Evolutionary conservation across 2,888 invertebrate genomes (phyloP).

Genomic region (Homarus gammarus): DNA sequence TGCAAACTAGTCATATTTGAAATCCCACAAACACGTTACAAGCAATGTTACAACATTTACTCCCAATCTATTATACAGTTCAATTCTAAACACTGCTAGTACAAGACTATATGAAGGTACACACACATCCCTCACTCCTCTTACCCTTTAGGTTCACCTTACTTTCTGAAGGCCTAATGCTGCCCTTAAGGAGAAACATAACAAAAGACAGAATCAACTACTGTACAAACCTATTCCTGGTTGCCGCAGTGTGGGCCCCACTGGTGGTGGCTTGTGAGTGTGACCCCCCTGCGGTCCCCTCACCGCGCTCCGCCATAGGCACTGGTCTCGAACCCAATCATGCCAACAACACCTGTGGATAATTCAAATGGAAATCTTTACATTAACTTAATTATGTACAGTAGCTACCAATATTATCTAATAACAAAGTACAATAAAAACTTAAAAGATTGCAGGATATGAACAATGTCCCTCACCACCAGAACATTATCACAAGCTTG

Average conservation of each 20-base stretch:
- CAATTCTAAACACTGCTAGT: too few relatives aligned
- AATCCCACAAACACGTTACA: too few relatives aligned
- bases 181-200: background rate
- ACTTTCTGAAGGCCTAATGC: too few relatives aligned
- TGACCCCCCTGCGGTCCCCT: constrained; percentile 74
- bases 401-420: background rate
- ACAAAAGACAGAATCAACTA: too few relatives aligned
- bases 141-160: background rate
- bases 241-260: constrained; percentile 55
- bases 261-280: constrained; percentile 73
- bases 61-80: too few relatives aligned
- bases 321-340: constrained; percentile 73
- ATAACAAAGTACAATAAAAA: too few relatives aligned
- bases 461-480: background rate
- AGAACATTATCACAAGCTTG: background rate
- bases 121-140: background rate
- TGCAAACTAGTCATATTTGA: too few relatives aligned
- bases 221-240: constrained; percentile 60
- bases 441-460: background rate
- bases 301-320: constrained; percentile 75
- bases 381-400: background rate
- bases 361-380: background rate
- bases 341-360: constrained; percentile 73
- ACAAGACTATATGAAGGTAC: background rate
- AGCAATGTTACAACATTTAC: too few relatives aligned